A percentile compares a stretch with the other conserved stretches of the same genome.
phyloP scores from a whole-genome alignment of 2,888 invertebrate species.

The Epistrophe eligans region DNA sequence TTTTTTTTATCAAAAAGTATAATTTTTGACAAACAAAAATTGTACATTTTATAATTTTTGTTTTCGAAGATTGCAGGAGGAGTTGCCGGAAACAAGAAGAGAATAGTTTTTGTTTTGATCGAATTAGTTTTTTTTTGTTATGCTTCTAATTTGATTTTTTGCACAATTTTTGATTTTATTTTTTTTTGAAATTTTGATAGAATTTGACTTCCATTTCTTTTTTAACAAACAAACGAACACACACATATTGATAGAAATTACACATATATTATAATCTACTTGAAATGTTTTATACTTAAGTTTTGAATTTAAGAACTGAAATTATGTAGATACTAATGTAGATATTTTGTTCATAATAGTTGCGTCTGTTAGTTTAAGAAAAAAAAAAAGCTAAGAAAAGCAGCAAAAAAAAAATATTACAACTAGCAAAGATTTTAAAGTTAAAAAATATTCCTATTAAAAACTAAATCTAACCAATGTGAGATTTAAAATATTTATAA shows the following conservation, averaged over 20 bases:
- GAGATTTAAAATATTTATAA: background rate
- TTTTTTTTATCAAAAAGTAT: conserved; percentile 7
- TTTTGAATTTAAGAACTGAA: conserved; percentile 18
- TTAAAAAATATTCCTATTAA: background rate
- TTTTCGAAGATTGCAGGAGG: conserved; percentile 59
- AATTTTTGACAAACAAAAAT: conserved; percentile 17
- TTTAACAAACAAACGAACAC: conserved; percentile 77
- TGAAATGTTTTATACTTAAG: background rate
- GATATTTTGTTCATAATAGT: background rate
- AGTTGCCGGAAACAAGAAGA: conserved; percentile 77
- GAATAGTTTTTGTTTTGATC: conserved; percentile 74
- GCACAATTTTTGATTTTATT: conserved; percentile 39
- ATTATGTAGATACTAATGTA: background rate
- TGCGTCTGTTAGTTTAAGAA: conserved; percentile 30
- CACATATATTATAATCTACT: conserved; percentile 55
- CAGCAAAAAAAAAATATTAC: conserved; percentile 12
- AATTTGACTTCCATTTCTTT: conserved; percentile 53
- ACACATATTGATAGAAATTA: conserved; percentile 69
- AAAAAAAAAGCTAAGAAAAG: conserved; percentile 35
- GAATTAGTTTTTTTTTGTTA: conserved; percentile 66
- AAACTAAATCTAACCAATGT: conserved; percentile 5
- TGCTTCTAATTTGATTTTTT: conserved; percentile 43
- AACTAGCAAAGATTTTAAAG: conserved; percentile 34
- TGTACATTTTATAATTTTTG: conserved; percentile 24
- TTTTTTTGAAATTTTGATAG: conserved; percentile 47